Evolutionary conservation across 2,797 vertebrate species (phyloP).

Genomic region (Neosalanx taihuensis): DNA sequence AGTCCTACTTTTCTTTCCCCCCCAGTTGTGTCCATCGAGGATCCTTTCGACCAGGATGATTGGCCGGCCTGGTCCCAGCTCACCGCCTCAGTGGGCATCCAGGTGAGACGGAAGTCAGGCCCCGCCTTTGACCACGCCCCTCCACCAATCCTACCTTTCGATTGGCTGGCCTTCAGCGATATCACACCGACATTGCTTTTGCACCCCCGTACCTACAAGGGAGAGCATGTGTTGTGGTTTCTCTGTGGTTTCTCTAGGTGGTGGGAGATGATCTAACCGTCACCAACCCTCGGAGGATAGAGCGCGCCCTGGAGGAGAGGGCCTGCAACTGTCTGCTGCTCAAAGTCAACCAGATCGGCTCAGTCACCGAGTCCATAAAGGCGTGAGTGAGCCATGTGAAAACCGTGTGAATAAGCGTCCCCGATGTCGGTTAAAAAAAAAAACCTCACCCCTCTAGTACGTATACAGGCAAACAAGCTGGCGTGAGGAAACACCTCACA

Average conservation of each 20-base stretch:
- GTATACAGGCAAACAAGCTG: no score
- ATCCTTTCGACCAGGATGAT: slow-evolving; percentile 93
- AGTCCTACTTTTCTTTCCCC: not conserved
- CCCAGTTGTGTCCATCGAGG: slow-evolving; percentile 91
- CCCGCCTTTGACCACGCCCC: not conserved
- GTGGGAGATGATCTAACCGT: slow-evolving; percentile 92
- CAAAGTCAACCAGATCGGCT: slow-evolving; percentile 94
- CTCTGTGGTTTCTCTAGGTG: slow-evolving; percentile 68
- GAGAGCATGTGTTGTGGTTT: not conserved
- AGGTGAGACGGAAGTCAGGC: slow-evolving; percentile 54
- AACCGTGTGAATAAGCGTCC: not conserved
- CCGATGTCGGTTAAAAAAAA: not conserved
- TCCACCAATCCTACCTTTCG: not conserved
- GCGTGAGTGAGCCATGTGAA: slow-evolving; percentile 73
- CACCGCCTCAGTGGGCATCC: slow-evolving; percentile 86
- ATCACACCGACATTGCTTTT: not conserved
- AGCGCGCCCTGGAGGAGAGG: slow-evolving; percentile 86
- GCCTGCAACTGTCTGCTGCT: slow-evolving; percentile 93
- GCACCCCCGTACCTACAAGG: not conserved
- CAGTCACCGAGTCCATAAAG: slow-evolving; percentile 89
- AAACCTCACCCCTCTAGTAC: no score
- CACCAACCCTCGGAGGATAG: slow-evolving; percentile 89
- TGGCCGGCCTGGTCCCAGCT: slow-evolving; percentile 92
- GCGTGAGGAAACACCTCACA: no score
- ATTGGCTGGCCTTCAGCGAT: not conserved